Percentiles rank a stretch among this genome's conserved stretches.
Conservation (phyloP, 2,797 vertebrate genomes). For the Chanos chanos region DNA sequence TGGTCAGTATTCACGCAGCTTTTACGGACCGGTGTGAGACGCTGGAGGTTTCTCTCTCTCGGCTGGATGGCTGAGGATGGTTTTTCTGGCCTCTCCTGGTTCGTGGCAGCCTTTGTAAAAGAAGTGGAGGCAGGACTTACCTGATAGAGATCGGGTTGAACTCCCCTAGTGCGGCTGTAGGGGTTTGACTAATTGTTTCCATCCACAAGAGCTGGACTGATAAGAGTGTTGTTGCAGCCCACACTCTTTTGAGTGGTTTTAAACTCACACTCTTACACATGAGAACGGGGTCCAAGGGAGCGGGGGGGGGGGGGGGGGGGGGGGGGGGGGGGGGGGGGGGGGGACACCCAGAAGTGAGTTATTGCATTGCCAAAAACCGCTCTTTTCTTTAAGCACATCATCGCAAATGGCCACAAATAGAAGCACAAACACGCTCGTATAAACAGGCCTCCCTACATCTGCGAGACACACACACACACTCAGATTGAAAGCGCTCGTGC, state of each 20-base stretch:
- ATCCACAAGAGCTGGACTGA: slow-evolving; percentile 36
- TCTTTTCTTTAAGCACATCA: too few relatives aligned
- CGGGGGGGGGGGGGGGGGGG: too few relatives aligned
- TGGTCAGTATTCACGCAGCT: too few relatives aligned
- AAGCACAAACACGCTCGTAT: too few relatives aligned
- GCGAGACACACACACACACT: slow-evolving; percentile 1
- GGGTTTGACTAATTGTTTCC: slow-evolving; percentile 54
- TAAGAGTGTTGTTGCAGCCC: slow-evolving; percentile 35
- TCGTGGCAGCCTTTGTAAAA: slow-evolving; percentile 28
- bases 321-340: too few relatives aligned
- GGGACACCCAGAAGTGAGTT: too few relatives aligned
- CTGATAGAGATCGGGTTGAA: slow-evolving; percentile 47
- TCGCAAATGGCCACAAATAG: too few relatives aligned
- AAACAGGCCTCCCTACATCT: too few relatives aligned
- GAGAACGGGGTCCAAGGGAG: slow-evolving; percentile 8
- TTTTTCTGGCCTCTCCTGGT: slow-evolving; percentile 27
- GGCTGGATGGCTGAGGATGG: slow-evolving; percentile 17
- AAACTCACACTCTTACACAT: slow-evolving; percentile 23
- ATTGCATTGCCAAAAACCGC: too few relatives aligned
- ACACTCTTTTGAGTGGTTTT: slow-evolving; percentile 32
- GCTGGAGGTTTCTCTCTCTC: not conserved
- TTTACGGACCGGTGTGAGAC: too few relatives aligned
- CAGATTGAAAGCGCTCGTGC: too few relatives aligned
- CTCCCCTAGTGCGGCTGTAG: slow-evolving; percentile 33
- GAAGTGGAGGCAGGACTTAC: slow-evolving; percentile 48